Evolutionary conservation across 1,140 invertebrate genomes (phyloP).

Genomic region (Ostrea denselamellosa): DNA sequence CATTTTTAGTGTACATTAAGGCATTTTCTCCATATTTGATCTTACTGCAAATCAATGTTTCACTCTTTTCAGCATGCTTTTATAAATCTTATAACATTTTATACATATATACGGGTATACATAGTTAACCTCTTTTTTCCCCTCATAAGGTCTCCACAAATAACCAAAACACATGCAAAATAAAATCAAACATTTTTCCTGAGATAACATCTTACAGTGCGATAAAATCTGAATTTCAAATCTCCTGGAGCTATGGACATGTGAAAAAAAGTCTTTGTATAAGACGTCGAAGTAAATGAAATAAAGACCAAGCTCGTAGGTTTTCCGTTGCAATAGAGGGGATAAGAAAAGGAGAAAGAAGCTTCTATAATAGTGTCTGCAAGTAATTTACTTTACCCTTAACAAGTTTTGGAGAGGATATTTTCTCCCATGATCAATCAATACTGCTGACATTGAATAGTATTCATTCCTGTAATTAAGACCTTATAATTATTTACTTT

Average conservation of each 20-base stretch:
- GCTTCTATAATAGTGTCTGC: not conserved
- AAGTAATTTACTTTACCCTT: not conserved
- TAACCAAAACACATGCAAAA: not conserved
- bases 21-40: no score
- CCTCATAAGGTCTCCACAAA: not conserved
- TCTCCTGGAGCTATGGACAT: not conserved
- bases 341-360: not conserved
- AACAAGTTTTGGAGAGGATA: constrained; percentile 15
- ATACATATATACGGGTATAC: not conserved
- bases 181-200: not conserved
- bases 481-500: constrained; percentile 17
- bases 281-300: not conserved
- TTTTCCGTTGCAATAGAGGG: not conserved
- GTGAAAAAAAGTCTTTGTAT: not conserved
- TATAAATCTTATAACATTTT: not conserved
- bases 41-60: no score
- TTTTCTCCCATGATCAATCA: constrained; percentile 24
- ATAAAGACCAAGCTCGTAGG: not conserved
- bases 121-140: not conserved
- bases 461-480: constrained; percentile 31
- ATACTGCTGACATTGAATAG: not conserved
- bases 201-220: not conserved
- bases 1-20: not conserved
- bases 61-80: not conserved
- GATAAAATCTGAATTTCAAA: not conserved